Percentiles rank a stretch among this genome's conserved stretches.
Conservation (phyloP, 2,888 invertebrate genomes). For the Acrobasis consociella region DNA sequence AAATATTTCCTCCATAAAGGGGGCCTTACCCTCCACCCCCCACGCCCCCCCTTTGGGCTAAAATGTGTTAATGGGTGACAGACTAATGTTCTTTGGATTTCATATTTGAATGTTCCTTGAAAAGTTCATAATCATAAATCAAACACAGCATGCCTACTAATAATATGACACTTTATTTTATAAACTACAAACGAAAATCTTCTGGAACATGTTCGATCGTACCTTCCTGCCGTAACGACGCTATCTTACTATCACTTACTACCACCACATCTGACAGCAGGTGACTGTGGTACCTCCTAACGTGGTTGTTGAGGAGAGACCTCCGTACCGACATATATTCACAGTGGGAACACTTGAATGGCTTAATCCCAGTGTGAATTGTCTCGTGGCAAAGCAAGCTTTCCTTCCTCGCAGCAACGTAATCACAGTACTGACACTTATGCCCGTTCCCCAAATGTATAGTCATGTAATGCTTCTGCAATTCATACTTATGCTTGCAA, state of each 20-base stretch:
- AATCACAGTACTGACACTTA: slow-evolving; percentile 61
- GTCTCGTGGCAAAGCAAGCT: slow-evolving; percentile 57
- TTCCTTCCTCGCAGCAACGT: slow-evolving; percentile 49
- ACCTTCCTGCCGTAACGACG: slow-evolving; percentile 44
- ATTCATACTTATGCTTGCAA: slow-evolving; percentile 56
- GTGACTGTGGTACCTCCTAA: slow-evolving; percentile 49
- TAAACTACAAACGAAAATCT: slow-evolving; percentile 3
- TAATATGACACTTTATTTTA: slow-evolving; percentile 11
- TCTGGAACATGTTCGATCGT: not conserved
- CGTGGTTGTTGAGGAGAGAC: slow-evolving; percentile 50
- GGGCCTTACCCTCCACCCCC: no score
- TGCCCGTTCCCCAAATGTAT: slow-evolving; percentile 54
- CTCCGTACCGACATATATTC: slow-evolving; percentile 53
- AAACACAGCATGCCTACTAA: not conserved
- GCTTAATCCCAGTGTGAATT: slow-evolving; percentile 58
- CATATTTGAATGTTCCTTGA: no score
- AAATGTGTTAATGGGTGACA: no score
- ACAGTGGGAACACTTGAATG: slow-evolving; percentile 55
- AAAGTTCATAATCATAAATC: not conserved
- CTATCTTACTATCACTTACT: slow-evolving; percentile 49
- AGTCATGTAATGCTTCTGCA: slow-evolving; percentile 53
- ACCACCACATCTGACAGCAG: slow-evolving; percentile 39
- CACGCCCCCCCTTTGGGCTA: no score
- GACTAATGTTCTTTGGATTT: no score
- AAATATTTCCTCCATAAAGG: no score